Base-by-base conservation (phyloP, 2,113 vertebrate species). In the Anarrhichthys ocellatus region DNA sequence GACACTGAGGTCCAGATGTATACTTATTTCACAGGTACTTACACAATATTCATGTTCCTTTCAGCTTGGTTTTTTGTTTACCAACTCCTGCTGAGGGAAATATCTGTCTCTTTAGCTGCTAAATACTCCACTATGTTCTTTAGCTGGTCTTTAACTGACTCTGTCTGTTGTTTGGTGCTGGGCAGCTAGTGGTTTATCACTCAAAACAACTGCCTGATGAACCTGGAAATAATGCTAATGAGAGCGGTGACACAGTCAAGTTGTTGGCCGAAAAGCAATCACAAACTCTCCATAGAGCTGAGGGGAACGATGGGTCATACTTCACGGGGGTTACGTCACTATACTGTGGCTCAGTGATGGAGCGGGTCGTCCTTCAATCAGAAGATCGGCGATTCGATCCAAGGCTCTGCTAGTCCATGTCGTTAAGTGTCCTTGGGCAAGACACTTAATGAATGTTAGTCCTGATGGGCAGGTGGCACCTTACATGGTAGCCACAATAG, bases 11-110 rank as follows among this genome's bases (percentile, higher is more conserved):
- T 84, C 84, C 89, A 85, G 64, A 86, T 78, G 81, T 91, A 75
- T 46, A 70, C 76, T 88, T 91, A 13, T 13, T 44, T 3, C 42
- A 44, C 89, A 76, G 91, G 92, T 93, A 93, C 91, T 94, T 10
- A 44, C 42, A 13, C 42, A 44, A 44, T 13, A 44, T 44, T 13
- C 10, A 13, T 13, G 11, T 44, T 44, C 42, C 42, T 44, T 44
- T 44, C 42, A 48, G 46, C 15, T 50, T 50, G 48, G 7, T 6
- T 27, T 56, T 24, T 56, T 22, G 52, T 56, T n/a, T 13, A 56
- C n/a, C n/a, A 56, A 27, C n/a, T 56, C 54, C 27, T 27, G 27
- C 54, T 56, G 54, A 58, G 11, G 11, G 11, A 58, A 56, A 58
- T 58, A 58, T 58, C n/a, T 24, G 9, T 11, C 22, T 54, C 22